Base-by-base conservation (phyloP, 2,888 invertebrate genomes). In the Dicranocentrus wangi region DNA sequence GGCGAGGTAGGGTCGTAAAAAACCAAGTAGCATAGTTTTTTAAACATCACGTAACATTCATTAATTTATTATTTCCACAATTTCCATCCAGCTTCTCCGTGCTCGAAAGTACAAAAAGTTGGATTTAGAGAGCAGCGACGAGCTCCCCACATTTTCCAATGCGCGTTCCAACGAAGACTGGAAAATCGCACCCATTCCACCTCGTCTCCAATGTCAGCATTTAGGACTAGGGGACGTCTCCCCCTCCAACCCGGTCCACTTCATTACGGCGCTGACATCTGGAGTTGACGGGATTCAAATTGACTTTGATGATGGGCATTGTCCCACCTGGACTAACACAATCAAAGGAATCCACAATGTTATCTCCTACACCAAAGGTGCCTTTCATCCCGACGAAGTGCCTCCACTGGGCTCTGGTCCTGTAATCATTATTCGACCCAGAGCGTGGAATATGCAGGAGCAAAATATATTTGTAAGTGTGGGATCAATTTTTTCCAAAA, bases 361-460 rank as follows among this genome's bases (percentile, higher is more conserved):
- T 2, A 72, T 83, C 7, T 27, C 70, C 15, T 53, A 72, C 60
- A 60, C 77, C 0, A 79, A 78, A 27, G 85, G 82, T 1, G 66
- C 63, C 43, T 86, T 86, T 68, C 84, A 55, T 42, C 81, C 85
- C 0, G 72, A 76, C 1, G 90, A 91, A 32, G 90, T 91, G 3
- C 91, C 91, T 0, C 83, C 88, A 1, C 89, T 92, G 25, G 88
- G 88, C 8, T 89, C 91, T 21, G 90, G 91, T 58, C 93, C 93
- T 0, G 39, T 84, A 15, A 53, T 86, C 5, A 75, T 86, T 76
- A 88, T 93, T 13, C 89, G 93, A 79, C 93, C 93, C 0, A 89
- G 93, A 86, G 93, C 93, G 55, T 93, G 93, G 93, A 93, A 93
- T 88, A 92, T 93, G 90, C 90, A 91, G 66, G 93, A 93, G 87